Percentiles rank a stretch among this genome's conserved stretches.
Conservation (phyloP, 2,797 vertebrate species). For the Sebastolobus altivelis region DNA sequence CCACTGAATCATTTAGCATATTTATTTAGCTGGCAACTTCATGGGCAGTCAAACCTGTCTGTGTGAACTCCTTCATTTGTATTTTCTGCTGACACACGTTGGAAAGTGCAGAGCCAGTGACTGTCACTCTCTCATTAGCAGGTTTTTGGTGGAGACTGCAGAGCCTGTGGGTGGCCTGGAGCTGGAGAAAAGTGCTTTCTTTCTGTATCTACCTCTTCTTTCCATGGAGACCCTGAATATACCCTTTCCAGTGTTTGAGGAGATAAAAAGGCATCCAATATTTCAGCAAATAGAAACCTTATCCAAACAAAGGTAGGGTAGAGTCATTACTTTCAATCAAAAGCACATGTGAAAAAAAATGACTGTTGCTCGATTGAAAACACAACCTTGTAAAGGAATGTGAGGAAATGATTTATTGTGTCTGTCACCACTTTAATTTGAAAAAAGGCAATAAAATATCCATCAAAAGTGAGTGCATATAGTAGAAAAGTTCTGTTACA, state of each 20-base stretch:
- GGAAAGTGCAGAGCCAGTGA: slow-evolving; percentile 77
- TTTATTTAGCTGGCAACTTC: slow-evolving; percentile 79
- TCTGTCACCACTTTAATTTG: slow-evolving; percentile 59
- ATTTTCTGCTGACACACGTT: slow-evolving; percentile 76
- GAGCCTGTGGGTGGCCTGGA: slow-evolving; percentile 78
- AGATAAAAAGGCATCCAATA: slow-evolving; percentile 70
- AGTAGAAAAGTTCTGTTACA: slow-evolving; percentile 14
- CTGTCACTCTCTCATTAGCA: slow-evolving; percentile 80
- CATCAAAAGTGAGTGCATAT: slow-evolving; percentile 47
- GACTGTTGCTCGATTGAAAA: slow-evolving; percentile 64
- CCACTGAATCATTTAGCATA: slow-evolving; percentile 77
- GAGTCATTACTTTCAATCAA: slow-evolving; percentile 81
- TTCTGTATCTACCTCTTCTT: slow-evolving; percentile 70
- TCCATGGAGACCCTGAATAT: slow-evolving; percentile 68
- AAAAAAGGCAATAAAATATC: slow-evolving; percentile 53
- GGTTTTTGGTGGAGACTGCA: slow-evolving; percentile 67
- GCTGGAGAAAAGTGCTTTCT: slow-evolving; percentile 52
- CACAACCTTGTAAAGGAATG: slow-evolving; percentile 69
- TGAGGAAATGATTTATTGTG: slow-evolving; percentile 77
- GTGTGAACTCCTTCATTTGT: slow-evolving; percentile 72
- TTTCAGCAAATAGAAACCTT: slow-evolving; percentile 71
- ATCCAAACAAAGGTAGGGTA: slow-evolving; percentile 75
- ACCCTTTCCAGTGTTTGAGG: slow-evolving; percentile 58
- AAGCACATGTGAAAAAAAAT: slow-evolving; percentile 75
- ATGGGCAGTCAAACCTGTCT: slow-evolving; percentile 71